These are phyloP conservation scores for Trachelus iudaicus DNA, from an alignment of 2,888 invertebrate species.

Conservation along the genomic window DNA sequence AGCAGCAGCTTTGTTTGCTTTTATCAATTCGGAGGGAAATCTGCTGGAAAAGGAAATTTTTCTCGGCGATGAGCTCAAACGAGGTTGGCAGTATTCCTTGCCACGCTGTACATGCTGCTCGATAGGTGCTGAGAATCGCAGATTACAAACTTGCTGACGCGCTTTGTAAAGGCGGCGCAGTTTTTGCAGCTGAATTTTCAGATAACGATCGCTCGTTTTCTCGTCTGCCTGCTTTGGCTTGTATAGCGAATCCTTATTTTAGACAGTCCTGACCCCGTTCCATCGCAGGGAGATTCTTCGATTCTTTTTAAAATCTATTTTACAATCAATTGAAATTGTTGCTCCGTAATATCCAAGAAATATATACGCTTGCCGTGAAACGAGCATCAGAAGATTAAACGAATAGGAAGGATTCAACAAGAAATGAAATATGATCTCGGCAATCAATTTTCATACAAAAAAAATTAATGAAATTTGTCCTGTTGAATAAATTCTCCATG, in stretches of 20 bases:
- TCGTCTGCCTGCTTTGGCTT: background rate
- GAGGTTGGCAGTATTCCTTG: constrained; percentile 25
- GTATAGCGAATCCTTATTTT: background rate
- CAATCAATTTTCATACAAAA: background rate
- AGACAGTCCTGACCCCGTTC: background rate
- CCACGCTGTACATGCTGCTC: constrained; percentile 29
- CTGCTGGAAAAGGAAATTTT: constrained; percentile 19
- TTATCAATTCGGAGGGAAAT: background rate
- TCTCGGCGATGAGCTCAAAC: constrained; percentile 12
- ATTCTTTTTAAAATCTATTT: background rate
- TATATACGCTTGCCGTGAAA: background rate
- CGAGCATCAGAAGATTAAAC: background rate
- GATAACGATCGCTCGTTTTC: constrained; percentile 31
- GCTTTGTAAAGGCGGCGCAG: constrained; percentile 17
- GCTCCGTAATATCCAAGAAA: background rate
- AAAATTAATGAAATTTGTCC: background rate
- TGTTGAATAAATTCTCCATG: background rate
- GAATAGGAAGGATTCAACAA: background rate
- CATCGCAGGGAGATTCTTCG: background rate
- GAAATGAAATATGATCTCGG: background rate
- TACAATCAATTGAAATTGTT: background rate
- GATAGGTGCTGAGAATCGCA: constrained; percentile 36
- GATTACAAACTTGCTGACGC: constrained; percentile 41
- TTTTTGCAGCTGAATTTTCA: constrained; percentile 29
- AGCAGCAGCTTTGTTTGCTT: background rate